Percentiles rank a stretch among this genome's conserved stretches.
These are phyloP conservation scores for Drosophila kokeensis DNA, from an alignment of 2,888 invertebrate species.

Conservation along the genomic window DNA sequence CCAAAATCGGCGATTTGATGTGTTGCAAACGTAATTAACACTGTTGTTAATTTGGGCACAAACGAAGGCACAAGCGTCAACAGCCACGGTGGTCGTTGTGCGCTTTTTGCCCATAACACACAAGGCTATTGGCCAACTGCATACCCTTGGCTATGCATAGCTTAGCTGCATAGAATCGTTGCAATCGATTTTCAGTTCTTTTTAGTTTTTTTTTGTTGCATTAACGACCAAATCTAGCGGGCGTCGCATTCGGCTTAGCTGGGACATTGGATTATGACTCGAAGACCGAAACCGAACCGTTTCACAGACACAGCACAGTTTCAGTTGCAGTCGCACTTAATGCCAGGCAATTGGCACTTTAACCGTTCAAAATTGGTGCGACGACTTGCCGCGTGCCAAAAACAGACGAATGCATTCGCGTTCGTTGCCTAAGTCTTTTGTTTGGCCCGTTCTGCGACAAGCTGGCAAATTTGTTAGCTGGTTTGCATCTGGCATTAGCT, in stretches of 20 bases:
- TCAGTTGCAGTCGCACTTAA: slow-evolving; percentile 30
- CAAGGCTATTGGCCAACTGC: slow-evolving; percentile 40
- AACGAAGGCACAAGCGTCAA: slow-evolving; percentile 36
- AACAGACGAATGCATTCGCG: slow-evolving; percentile 45
- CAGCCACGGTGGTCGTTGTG: slow-evolving; percentile 13
- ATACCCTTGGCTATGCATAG: slow-evolving; percentile 60
- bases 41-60: slow-evolving; percentile 63
- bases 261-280: neutral
- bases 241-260: slow-evolving; percentile 1
- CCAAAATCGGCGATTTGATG: slow-evolving; percentile 45
- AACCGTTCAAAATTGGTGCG: slow-evolving; percentile 62
- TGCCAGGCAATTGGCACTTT: slow-evolving; percentile 66
- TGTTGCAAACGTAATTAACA: slow-evolving; percentile 64
- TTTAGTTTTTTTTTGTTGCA: neutral
- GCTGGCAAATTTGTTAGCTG: slow-evolving; percentile 52
- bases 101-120: slow-evolving; percentile 52
- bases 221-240: neutral
- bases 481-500: slow-evolving; percentile 61
- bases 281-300: slow-evolving; percentile 13
- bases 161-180: slow-evolving; percentile 33
- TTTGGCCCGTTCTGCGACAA: slow-evolving; percentile 27
- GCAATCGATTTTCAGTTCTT: slow-evolving; percentile 38
- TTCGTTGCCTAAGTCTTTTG: slow-evolving; percentile 78
- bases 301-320: slow-evolving; percentile 10
- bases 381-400: slow-evolving; percentile 47